These are phyloP conservation scores for Coptodon bakossiorum DNA, from an alignment of 2,113 vertebrate species.

Conservation along the genomic window DNA sequence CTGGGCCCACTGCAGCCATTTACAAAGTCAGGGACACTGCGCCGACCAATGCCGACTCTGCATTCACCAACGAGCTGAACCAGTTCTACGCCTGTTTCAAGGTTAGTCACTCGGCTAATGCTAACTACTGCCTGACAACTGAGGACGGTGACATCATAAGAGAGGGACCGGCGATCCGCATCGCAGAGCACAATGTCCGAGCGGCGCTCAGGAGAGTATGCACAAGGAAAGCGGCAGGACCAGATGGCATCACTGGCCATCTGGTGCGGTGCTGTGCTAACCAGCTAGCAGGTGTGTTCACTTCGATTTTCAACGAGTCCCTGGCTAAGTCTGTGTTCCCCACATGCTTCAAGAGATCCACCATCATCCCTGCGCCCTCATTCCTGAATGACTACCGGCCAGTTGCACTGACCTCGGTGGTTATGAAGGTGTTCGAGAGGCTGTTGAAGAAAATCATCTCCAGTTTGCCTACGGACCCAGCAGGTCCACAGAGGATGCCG, in stretches of 20 bases:
- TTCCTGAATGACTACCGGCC: too few species aligned
- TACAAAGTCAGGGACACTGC: not conserved
- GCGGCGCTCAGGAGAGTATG: not conserved
- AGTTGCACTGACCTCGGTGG: too few species aligned
- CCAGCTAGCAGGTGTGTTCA: too few species aligned
- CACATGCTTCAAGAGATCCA: too few species aligned
- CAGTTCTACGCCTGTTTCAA: not conserved
- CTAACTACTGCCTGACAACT: not conserved
- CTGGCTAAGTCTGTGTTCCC: too few species aligned
- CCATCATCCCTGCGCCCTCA: too few species aligned
- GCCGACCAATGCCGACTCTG: fast-evolving
- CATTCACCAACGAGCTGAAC: not conserved
- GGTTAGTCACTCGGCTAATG: fast-evolving
- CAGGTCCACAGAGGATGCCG: too few species aligned
- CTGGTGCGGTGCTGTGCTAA: too few species aligned
- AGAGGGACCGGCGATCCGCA: not conserved
- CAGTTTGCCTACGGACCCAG: too few species aligned
- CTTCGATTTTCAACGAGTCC: too few species aligned
- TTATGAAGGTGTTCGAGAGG: too few species aligned
- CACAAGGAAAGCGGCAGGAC: fast-evolving
- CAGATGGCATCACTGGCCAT: not conserved
- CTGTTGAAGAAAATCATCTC: too few species aligned
- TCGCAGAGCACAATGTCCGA: not conserved
- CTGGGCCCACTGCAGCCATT: not conserved
- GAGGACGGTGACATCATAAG: not conserved